Evolutionary conservation across 2,888 invertebrate genomes (phyloP), one percentile per base, ranked within the genome.

Genomic region (Chouioia cunea): DNA sequence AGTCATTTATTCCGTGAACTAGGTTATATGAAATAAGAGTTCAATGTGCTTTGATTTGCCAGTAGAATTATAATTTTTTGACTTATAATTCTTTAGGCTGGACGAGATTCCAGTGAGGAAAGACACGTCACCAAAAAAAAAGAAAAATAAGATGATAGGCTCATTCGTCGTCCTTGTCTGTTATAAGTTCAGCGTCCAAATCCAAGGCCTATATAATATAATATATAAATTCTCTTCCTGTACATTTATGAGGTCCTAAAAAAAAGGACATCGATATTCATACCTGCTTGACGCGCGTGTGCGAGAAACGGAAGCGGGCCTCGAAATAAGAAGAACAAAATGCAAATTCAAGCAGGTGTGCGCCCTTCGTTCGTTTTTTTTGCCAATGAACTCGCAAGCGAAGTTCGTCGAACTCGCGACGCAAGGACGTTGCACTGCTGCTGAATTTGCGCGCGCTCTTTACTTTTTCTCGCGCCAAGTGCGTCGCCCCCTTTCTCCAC

Each of bases 251-350:
- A n/a, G n/a, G n/a, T n/a, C n/a, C n/a, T n/a, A 3, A 12, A 36
- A 12, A 47, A 70, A 70, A 70, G 70, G 70, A 70, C 65, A 65
- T 65, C 53, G 70, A 18, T 50, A 20, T 16, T 18, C 50, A 50
- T 50, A 18, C 10, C 20, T 47, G 18, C 1, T 15, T 48, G 20
- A 44, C n/a, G 16, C 50, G 52, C 20, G 36, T 50, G 16, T 48
- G 14, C n/a, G 53, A 14, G 23, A 16, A 6, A 27, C 27, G 14
- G 14, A 23, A 50, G n/a, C 71, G 73, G 71, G 60, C 53, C 23
- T 57, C 57, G 66, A 22, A n/a, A 44, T 56, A 62, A 56, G 71
- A 77, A 77, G 77, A 77, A n/a, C n/a, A 74, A 70, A 18, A 20
- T 20, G 50, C 18, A 50, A 50, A 50, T 53, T 36, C n/a, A 20